Evolutionary conservation across 2,888 invertebrate species (phyloP), one percentile per base, ranked within the genome.

Genomic region (Xestia c-nigrum): DNA sequence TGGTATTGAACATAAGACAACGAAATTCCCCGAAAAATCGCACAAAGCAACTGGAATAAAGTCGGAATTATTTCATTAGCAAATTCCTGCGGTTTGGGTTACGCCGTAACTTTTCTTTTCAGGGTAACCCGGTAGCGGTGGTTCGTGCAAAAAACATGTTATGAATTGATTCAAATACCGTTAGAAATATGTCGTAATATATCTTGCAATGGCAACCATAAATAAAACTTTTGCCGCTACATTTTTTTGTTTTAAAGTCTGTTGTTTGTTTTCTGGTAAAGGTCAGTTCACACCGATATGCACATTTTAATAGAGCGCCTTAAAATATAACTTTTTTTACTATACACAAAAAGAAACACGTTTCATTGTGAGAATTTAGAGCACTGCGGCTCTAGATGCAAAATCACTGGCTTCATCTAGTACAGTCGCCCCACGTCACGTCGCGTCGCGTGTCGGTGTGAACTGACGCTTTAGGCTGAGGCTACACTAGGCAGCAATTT

Each of bases 31-130:
- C 14, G n/a, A 69, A 82, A 43, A 78, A 52, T 67, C 47, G 31
- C 24, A 7, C 14, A 47, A n/a, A n/a, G 24, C 46, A 67, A 63
- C 47, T 24, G 63, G 59, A 72, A 67, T 66, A 38, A 40, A 55
- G 80, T 67, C 50, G 63, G 69, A 85, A 80, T 86, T 78, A 86
- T 86, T 85, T 85, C 72, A 80, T 80, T 78, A 74, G 65, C 50
- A 69, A 80, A 85, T 85, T 80, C 85, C 70, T 16, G 76, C 64
- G 83, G 78, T 76, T 76, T 61, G 55, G 40, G 68, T 66, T 47
- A 65, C 65, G 19, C 47, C 24, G 21, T 71, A 74, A 19, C 19
- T 61, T 74, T 80, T 80, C 61, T 78, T 86, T 76, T 72, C 46
- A 61, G 31, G 72, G 83, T 69, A 61, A 31, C 57, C 24, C 46